Evolutionary conservation across 1,140 invertebrate species (phyloP).

Genomic region (Hylyphantes graminicola): DNA sequence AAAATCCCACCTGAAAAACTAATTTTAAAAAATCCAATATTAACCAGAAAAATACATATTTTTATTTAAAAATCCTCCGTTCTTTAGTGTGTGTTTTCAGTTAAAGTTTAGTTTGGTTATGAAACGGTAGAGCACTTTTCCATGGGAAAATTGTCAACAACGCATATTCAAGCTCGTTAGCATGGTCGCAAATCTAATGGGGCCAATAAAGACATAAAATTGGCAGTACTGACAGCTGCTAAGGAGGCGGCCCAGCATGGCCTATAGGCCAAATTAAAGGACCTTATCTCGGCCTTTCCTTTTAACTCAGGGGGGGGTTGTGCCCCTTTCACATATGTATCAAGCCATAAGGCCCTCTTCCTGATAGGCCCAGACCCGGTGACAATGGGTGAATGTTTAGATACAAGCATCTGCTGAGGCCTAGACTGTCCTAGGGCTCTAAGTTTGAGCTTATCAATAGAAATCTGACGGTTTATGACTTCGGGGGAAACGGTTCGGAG

Average conservation of each 20-base stretch:
- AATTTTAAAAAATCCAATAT: too few relatives aligned
- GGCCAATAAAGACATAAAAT: conserved; percentile 59
- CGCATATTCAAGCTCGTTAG: conserved; percentile 43
- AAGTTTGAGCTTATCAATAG: conserved; percentile 19
- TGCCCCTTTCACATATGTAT: background rate
- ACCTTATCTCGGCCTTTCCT: conserved; percentile 32
- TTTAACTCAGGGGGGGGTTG: conserved; percentile 39
- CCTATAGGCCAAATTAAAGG: conserved; percentile 51
- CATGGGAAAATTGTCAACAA: conserved; percentile 43
- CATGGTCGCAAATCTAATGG: conserved; percentile 50
- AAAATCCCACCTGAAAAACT: too few relatives aligned
- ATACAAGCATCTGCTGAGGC: conserved; percentile 6
- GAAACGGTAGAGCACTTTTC: conserved; percentile 14
- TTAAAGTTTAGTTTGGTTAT: background rate
- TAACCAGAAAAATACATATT: too few relatives aligned
- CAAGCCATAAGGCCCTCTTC: conserved; percentile 13
- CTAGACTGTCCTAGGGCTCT: background rate
- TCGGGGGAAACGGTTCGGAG: too few relatives aligned
- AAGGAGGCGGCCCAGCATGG: conserved; percentile 36
- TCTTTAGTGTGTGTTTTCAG: too few relatives aligned
- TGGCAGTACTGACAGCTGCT: conserved; percentile 51
- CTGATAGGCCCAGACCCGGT: conserved; percentile 23
- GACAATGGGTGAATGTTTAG: conserved; percentile 18
- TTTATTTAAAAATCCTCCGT: too few relatives aligned
- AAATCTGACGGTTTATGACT: conserved; percentile 49